Evolutionary conservation across 2,888 invertebrate species (phyloP).

Genomic region (Noctua janthina): DNA sequence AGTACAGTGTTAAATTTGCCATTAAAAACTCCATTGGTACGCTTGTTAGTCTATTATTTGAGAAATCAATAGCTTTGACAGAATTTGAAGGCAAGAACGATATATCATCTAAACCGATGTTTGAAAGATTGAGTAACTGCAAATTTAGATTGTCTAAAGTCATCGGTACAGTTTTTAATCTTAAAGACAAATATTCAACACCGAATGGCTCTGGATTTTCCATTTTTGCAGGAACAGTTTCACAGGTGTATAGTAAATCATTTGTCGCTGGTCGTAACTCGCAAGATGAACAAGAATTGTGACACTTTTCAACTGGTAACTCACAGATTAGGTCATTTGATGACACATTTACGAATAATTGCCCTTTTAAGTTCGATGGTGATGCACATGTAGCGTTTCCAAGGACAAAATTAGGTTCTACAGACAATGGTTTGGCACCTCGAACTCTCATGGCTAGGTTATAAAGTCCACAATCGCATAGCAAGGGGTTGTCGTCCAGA

Average conservation of each 20-base stretch:
- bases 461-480: constrained; percentile 73
- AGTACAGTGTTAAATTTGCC: constrained; percentile 31
- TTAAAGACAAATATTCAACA: not conserved
- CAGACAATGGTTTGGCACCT: rapidly evolving
- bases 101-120: constrained; percentile 26
- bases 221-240: constrained; percentile 14
- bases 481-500: constrained; percentile 72
- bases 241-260: constrained; percentile 36
- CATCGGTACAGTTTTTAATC: not conserved
- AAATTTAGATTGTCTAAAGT: constrained; percentile 15
- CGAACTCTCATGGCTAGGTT: constrained; percentile 41
- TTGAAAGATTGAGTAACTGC: constrained; percentile 39
- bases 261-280: not conserved
- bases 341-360: constrained; percentile 18
- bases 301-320: not conserved
- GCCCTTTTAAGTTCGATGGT: constrained; percentile 27
- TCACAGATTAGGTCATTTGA: constrained; percentile 29
- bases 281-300: constrained; percentile 25
- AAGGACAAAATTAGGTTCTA: constrained; percentile 31
- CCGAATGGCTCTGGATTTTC: not conserved
- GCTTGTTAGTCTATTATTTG: constrained; percentile 36
- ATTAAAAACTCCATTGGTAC: constrained; percentile 46
- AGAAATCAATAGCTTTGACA: constrained; percentile 49
- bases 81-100: constrained; percentile 30
- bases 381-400: constrained; percentile 35